Base-by-base conservation (phyloP, 2,113 vertebrate genomes). In the Cephalopholis sonnerati region DNA sequence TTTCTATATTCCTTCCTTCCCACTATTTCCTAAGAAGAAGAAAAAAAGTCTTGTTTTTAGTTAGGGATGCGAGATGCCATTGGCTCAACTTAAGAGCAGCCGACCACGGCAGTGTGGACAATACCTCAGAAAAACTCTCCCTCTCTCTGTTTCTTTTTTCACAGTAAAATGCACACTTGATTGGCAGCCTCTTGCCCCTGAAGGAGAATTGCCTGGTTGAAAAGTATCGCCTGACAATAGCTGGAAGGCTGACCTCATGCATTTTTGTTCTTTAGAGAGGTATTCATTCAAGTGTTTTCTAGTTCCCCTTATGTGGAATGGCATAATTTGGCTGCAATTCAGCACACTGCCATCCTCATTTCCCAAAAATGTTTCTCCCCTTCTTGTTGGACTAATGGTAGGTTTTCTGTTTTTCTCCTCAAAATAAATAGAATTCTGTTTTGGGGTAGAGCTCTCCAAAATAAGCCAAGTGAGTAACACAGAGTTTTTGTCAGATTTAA, bases 151-250 rank as follows among this genome's bases (percentile, higher is more conserved):
- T 83, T 93, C 77, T 69, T 88, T 85, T 92, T 91, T 92, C 90
- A 87, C 89, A 91, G 83, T 58, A 83, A 92, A 90, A 92, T 89
- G 83, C 90, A 92, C 90, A 87, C 89, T 93, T 94, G 93, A 94
- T 94, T 94, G 93, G 87, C 93, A 94, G 91, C 79, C 88, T 79
- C 84, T 91, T 85, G 54, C 84, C 87, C 84, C 68, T 77, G 86
- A 86, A 90, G 82, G 81, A 91, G 82, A 87, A 88, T 91, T 86
- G 81, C 75, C 78, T 85, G 27, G 76, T 78, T 92, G 83, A 92
- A 94, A 94, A 90, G 88, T 92, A 90, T 87, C 69, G 74, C 86
- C 79, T 89, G 87, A 94, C 90, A 93, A 92, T 93, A 88, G 86
- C 76, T 77, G 65, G 74, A 74, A 84, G 87, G 82, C 85, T 92